phyloP scores from a whole-genome alignment of 2,888 invertebrate genomes.

The Agrochola lota region DNA sequence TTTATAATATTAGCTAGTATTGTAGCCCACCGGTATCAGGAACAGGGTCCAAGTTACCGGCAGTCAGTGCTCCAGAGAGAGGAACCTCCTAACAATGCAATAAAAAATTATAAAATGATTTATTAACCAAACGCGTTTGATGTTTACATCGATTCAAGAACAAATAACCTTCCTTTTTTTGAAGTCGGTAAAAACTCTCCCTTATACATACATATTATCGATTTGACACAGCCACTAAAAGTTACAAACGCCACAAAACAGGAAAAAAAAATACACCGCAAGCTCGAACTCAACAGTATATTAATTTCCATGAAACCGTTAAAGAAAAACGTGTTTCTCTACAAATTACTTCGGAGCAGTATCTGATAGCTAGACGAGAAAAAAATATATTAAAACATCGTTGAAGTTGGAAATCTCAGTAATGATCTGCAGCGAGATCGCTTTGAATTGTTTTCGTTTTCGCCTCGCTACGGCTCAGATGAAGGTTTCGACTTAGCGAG shows the following conservation, averaged over 20 bases:
- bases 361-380: constrained; percentile 76
- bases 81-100: too few relatives aligned
- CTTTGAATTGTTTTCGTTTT: constrained; percentile 84
- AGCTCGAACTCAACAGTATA: constrained; percentile 64
- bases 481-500: constrained; percentile 44
- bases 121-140: not conserved
- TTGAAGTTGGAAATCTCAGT: constrained; percentile 79
- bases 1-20: too few relatives aligned
- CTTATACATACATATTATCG: not conserved
- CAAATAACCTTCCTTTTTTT: not conserved
- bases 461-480: constrained; percentile 36
- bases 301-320: constrained; percentile 75
- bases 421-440: constrained; percentile 82
- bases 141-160: not conserved
- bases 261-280: constrained; percentile 38
- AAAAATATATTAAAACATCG: constrained; percentile 76
- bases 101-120: too few relatives aligned
- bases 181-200: too few relatives aligned
- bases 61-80: too few relatives aligned
- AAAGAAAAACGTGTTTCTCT: constrained; percentile 74
- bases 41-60: too few relatives aligned
- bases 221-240: not conserved
- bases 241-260: constrained; percentile 17
- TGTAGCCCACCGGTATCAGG: too few relatives aligned
- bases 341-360: constrained; percentile 74